Conservation (phyloP, 2,113 vertebrate species). For the Urocolius indicus region DNA sequence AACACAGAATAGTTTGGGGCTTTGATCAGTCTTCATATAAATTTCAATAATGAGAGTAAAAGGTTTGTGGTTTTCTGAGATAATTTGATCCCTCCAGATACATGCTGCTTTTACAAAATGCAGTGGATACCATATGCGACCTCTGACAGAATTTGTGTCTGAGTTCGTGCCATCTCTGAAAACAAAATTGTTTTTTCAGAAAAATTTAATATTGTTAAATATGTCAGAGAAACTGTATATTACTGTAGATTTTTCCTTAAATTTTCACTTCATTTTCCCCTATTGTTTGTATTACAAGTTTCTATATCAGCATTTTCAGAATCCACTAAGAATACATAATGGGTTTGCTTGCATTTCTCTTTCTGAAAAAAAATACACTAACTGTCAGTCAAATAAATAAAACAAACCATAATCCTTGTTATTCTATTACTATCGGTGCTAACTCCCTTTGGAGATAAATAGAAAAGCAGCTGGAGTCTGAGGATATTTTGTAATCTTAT, state of each 20-base stretch:
- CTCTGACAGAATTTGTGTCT: slow-evolving; percentile 45
- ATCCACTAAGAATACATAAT: background rate
- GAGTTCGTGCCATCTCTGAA: background rate
- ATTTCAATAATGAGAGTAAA: slow-evolving; percentile 69
- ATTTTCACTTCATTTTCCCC: slow-evolving; percentile 1
- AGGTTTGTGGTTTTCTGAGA: slow-evolving; percentile 40
- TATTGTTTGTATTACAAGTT: background rate
- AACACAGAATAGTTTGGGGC: slow-evolving; percentile 63
- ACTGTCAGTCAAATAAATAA: slow-evolving; percentile 59
- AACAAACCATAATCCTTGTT: slow-evolving; percentile 62
- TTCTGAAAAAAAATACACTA: background rate
- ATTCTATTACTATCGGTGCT: slow-evolving; percentile 25
- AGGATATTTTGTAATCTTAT: slow-evolving; percentile 62
- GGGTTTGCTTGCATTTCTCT: background rate
- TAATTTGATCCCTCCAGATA: slow-evolving; percentile 65
- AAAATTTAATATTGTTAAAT: slow-evolving; percentile 36
- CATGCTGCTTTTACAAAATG: background rate
- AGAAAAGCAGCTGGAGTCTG: slow-evolving; percentile 66
- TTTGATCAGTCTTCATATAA: slow-evolving; percentile 71
- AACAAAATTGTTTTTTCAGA: slow-evolving; percentile 39
- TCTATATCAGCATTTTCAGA: background rate
- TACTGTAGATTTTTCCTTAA: background rate
- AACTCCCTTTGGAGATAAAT: slow-evolving; percentile 60
- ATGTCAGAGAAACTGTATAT: background rate
- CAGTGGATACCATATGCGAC: background rate